Evolutionary conservation across 1,140 invertebrate species (phyloP).

Genomic region (Eueides isabella): DNA sequence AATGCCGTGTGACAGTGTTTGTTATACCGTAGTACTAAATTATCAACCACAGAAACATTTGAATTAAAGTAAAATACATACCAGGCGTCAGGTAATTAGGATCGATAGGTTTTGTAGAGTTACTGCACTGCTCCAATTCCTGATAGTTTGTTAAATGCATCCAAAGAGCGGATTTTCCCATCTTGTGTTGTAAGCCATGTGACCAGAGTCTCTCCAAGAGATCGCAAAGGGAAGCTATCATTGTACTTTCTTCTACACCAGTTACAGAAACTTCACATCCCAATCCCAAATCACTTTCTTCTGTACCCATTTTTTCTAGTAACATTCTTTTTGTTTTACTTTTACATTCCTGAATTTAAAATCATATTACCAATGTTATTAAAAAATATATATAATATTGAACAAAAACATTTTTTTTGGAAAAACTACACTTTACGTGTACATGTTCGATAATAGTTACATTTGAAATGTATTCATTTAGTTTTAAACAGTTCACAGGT

Average conservation of each 20-base stretch:
- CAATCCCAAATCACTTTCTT: constrained; percentile 87
- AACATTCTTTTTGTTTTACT: constrained; percentile 98
- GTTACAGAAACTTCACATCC: constrained; percentile 84
- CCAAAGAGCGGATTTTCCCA: constrained; percentile 98
- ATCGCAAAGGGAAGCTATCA: constrained; percentile 98
- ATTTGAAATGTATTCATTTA: too few relatives aligned
- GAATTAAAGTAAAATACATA: constrained; percentile 70
- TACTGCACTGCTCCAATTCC: constrained; percentile 92
- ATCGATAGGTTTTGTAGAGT: constrained; percentile 88
- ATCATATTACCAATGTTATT: neutral
- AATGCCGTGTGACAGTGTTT: neutral
- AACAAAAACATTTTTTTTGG: neutral
- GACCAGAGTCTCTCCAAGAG: constrained; percentile 98
- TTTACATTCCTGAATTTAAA: constrained; percentile 89
- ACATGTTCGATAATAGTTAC: too few relatives aligned
- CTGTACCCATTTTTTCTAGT: constrained; percentile 98
- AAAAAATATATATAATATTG: constrained; percentile 15
- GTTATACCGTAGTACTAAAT: neutral
- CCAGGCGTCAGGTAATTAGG: constrained; percentile 92
- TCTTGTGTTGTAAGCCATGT: constrained; percentile 97
- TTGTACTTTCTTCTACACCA: constrained; percentile 97
- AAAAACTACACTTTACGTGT: too few relatives aligned
- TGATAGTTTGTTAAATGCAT: constrained; percentile 95
- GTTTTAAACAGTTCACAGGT: too few relatives aligned
- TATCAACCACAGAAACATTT: neutral